Evolutionary conservation across 2,888 invertebrate genomes (phyloP), one percentile per base, ranked within the genome.

Genomic region (Eilema depressum): DNA sequence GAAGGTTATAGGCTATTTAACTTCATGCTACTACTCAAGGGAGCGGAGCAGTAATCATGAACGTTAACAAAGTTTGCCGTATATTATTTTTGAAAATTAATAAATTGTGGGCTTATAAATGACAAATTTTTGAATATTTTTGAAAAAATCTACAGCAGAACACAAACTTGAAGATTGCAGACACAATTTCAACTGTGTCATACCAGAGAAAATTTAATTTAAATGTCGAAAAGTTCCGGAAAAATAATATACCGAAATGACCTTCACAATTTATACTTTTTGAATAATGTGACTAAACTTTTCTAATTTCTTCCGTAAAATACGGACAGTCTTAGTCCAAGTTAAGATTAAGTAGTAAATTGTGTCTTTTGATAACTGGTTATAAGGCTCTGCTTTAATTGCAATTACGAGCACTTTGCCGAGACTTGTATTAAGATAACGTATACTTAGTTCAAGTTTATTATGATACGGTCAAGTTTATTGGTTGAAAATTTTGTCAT

Each of bases 291-390:
- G 12, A 37, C 68, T 53, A 60, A 68, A 72, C 60, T 72, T 68
- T 72, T 72, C 64, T 72, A 72, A 72, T 72, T 72, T 72, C 60
- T 69, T 69, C 66, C 63, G 60, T 56, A 57, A 71, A 71, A 65
- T 68, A 62, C 30, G 66, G 63, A 70, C 70, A 68, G 63, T 61
- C 68, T 74, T 56, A 63, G 65, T 41, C 69, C 37, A 69, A 74
- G 67, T 75, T 75, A 60, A 73, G 80, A 82, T 83, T 80, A 85
- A 86, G 78, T 85, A 81, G 85, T 81, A 85, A 88, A 84, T 86
- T 84, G 81, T 79, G 78, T 76, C 81, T 83, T 84, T 85, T 86
- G 81, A 84, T 84, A 83, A 82, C 79, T 85, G 79, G 80, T 81
- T 82, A 83, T 83, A 85, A 81, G 80, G 77, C 75, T 70, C 63